These are phyloP conservation scores for Acrossocheilus fasciatus DNA, from an alignment of 2,797 vertebrate genomes.

Conservation along the genomic window DNA sequence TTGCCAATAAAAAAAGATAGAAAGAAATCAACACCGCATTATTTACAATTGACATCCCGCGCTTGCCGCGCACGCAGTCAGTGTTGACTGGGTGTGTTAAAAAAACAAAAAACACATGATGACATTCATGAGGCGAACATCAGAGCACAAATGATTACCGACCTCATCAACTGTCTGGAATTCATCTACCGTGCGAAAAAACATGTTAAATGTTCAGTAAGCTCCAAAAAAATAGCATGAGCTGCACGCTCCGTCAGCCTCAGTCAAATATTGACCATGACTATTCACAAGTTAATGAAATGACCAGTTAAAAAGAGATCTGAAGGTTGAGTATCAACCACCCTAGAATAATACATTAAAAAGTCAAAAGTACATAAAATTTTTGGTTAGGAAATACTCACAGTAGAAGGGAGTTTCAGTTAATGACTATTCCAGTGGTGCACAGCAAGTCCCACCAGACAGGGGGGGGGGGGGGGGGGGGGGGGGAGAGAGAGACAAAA, in stretches of 20 bases:
- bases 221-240: not conserved
- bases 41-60: not conserved
- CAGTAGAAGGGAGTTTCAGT: not conserved
- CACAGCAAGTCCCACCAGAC: not conserved
- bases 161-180: not conserved
- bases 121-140: not conserved
- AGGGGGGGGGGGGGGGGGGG: too few species aligned
- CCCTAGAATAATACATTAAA: not conserved
- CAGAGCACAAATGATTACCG: not conserved
- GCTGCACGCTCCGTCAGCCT: constrained; percentile 3
- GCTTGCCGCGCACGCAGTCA: not conserved
- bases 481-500: rapidly evolving
- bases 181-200: constrained; percentile 2
- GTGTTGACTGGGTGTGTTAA: not conserved
- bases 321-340: not conserved
- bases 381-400: not conserved
- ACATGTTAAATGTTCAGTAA: not conserved
- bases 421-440: not conserved
- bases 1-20: not conserved
- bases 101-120: not conserved
- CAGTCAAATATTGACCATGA: constrained; percentile 33
- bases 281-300: constrained; percentile 27
- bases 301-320: not conserved
- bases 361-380: not conserved
- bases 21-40: not conserved